phyloP scores from a whole-genome alignment of 2,113 vertebrate genomes.

The Caranx melampygus region DNA sequence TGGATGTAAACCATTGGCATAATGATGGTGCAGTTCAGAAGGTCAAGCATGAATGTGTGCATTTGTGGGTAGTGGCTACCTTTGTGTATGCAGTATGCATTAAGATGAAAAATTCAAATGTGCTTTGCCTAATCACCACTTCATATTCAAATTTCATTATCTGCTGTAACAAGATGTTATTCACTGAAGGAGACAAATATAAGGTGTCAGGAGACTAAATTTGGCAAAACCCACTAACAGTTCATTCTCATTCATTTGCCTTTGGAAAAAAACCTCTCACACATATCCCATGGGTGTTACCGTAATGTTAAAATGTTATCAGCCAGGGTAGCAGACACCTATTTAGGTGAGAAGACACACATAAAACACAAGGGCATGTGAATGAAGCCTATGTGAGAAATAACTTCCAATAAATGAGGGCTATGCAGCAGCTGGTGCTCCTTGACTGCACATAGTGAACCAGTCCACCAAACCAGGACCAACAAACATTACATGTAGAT shows the following conservation, averaged over 20 bases:
- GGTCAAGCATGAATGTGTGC: conserved; percentile 17
- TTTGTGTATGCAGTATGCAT: conserved; percentile 16
- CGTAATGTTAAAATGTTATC: not conserved
- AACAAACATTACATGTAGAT: not conserved
- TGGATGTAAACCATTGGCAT: conserved; percentile 32
- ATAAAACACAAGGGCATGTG: not conserved
- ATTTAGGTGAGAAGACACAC: not conserved
- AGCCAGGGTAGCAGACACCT: not conserved
- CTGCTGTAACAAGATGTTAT: conserved; percentile 46
- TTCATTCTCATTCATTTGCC: conserved; percentile 2
- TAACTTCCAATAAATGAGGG: not conserved
- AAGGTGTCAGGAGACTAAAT: conserved; percentile 43
- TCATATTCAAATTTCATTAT: conserved; percentile 52
- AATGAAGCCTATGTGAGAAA: not conserved
- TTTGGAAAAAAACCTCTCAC: not conserved
- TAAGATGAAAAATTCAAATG: conserved; percentile 39
- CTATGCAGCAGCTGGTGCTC: not conserved
- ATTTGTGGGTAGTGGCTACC: not conserved
- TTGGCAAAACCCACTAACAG: not conserved
- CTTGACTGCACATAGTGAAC: not conserved
- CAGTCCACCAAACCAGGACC: not conserved
- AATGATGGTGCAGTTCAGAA: conserved; percentile 22
- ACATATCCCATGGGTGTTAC: not conserved
- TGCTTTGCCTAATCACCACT: conserved; percentile 27
- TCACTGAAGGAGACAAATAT: conserved; percentile 38